A percentile compares a stretch with the other conserved stretches of the same genome.
phyloP scores from a whole-genome alignment of 2,888 invertebrate genomes.

The Capitulum mitella region DNA sequence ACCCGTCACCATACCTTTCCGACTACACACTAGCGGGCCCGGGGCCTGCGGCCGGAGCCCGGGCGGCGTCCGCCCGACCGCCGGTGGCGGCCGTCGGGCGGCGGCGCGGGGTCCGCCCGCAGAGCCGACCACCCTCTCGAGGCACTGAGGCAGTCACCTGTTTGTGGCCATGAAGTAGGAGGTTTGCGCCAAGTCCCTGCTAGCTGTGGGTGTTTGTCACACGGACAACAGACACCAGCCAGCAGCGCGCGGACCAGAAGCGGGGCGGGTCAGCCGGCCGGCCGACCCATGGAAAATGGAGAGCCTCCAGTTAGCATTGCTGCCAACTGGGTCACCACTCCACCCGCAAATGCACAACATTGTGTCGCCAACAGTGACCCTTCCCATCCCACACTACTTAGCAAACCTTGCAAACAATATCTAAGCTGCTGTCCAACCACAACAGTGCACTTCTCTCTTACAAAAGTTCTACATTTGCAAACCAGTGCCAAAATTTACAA shows the following conservation, averaged over 20 bases:
- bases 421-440: too few relatives aligned
- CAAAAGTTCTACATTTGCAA: too few relatives aligned
- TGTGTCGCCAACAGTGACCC: conserved; percentile 23
- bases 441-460: too few relatives aligned
- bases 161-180: conserved; percentile 99
- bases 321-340: conserved; percentile 4
- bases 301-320: conserved; percentile 28
- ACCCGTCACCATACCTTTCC: conserved; percentile 27
- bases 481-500: too few relatives aligned
- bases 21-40: neutral
- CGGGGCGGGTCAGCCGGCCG: conserved; percentile 31
- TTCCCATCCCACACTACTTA: too few relatives aligned
- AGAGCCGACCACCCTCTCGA: neutral
- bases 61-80: neutral
- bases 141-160: conserved; percentile 52
- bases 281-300: conserved; percentile 36
- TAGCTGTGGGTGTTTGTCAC: conserved; percentile 57
- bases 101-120: neutral
- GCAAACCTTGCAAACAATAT: too few relatives aligned
- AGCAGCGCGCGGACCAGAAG: conserved; percentile 28
- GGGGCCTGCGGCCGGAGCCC: neutral
- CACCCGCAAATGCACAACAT: neutral
- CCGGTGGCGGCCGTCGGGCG: neutral
- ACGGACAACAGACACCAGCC: conserved; percentile 29
- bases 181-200: conserved; percentile 93